Percentiles rank a stretch among this genome's conserved stretches.
Evolutionary conservation across 2,888 invertebrate species (phyloP).

Genomic region (Melitaea athalia): DNA sequence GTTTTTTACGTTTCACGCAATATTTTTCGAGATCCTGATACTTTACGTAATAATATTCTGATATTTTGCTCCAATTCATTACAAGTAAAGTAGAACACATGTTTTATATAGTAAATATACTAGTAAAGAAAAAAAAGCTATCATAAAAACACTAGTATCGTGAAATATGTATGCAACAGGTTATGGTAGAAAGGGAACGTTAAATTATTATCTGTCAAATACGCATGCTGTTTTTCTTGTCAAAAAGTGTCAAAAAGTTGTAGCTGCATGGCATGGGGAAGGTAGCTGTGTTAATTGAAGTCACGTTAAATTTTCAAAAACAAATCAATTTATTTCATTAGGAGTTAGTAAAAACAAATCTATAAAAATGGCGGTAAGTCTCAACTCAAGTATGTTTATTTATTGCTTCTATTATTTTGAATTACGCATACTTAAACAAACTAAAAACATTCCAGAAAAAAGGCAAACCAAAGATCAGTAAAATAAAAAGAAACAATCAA

Average conservation of each 20-base stretch:
- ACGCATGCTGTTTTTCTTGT: slow-evolving; percentile 4
- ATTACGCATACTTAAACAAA: slow-evolving; percentile 7
- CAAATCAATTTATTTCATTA: slow-evolving; percentile 6
- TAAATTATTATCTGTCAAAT: not conserved
- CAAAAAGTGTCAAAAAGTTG: too few species aligned
- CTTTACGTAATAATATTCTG: not conserved
- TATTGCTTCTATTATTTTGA: not conserved
- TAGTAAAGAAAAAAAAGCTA: not conserved
- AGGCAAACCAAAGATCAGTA: slow-evolving; percentile 78
- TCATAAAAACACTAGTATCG: not conserved
- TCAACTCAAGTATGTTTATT: not conserved
- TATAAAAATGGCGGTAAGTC: slow-evolving; percentile 66
- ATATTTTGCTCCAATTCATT: not conserved
- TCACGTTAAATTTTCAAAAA: slow-evolving; percentile 51
- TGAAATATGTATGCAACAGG: not conserved
- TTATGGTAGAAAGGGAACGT: not conserved
- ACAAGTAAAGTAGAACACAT: not conserved
- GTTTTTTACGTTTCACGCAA: slow-evolving; percentile 41
- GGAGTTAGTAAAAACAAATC: slow-evolving; percentile 8
- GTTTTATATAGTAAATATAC: not conserved
- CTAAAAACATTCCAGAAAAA: slow-evolving; percentile 68
- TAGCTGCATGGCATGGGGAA: too few species aligned
- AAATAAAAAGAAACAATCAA: slow-evolving; percentile 81
- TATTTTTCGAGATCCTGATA: not conserved
- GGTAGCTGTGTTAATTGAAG: slow-evolving; percentile 8